These are phyloP conservation scores for Diarsia dahlii DNA, from an alignment of 2,888 invertebrate species.

Conservation along the genomic window DNA sequence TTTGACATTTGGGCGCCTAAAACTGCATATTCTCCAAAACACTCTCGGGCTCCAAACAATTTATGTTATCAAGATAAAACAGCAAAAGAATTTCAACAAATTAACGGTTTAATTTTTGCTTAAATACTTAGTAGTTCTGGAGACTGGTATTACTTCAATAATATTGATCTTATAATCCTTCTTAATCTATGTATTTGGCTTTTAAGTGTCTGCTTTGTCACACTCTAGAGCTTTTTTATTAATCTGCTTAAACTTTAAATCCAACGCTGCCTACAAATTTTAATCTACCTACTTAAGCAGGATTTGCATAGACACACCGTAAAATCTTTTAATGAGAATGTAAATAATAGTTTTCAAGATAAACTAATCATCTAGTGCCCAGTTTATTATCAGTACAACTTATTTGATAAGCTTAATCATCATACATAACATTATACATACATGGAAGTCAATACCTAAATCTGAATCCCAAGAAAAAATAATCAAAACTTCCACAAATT, in stretches of 20 bases:
- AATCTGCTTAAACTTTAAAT: conserved; percentile 24
- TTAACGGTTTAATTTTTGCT: conserved; percentile 19
- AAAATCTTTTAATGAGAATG: conserved; percentile 1
- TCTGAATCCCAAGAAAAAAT: neutral
- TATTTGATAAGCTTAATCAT: neutral
- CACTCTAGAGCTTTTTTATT: conserved; percentile 14
- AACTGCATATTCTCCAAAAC: neutral
- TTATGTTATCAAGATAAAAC: neutral
- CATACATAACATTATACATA: neutral
- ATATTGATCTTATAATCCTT: conserved; percentile 36
- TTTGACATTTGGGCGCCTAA: neutral
- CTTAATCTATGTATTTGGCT: conserved; percentile 24
- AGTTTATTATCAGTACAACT: neutral
- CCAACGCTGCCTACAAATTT: conserved; percentile 1
- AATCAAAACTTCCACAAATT: too few relatives aligned
- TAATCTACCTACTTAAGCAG: neutral
- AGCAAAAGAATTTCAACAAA: conserved; percentile 2
- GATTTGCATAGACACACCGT: neutral
- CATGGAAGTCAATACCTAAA: neutral
- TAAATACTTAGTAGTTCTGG: conserved; percentile 5
- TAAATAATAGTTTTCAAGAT: conserved; percentile 9
- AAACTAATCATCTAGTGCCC: neutral
- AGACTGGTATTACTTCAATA: neutral
- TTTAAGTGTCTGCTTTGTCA: conserved; percentile 28
- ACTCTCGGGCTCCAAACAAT: neutral